A percentile compares a stretch with the other conserved stretches of the same genome.
Evolutionary conservation across 2,113 vertebrate genomes (phyloP).

Genomic region (Megaleporinus macrocephalus): DNA sequence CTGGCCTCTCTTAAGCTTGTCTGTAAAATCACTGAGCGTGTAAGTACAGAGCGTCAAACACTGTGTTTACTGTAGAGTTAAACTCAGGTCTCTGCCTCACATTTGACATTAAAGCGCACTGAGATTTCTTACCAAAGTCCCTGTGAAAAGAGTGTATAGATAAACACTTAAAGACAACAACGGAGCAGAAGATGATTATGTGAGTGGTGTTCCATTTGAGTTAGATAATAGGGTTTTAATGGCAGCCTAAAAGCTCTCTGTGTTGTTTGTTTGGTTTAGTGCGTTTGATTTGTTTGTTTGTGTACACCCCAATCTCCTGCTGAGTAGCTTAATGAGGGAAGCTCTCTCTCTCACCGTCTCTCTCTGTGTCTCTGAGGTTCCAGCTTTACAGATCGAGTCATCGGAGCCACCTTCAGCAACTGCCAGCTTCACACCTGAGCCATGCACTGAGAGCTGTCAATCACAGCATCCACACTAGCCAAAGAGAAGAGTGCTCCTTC

Average conservation of each 20-base stretch:
- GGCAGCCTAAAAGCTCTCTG: conserved; percentile 61
- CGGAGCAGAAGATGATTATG: conserved; percentile 45
- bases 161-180: conserved; percentile 31
- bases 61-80: not conserved
- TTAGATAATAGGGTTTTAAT: conserved; percentile 68
- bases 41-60: not conserved
- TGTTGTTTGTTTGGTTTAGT: conserved; percentile 63
- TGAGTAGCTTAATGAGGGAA: conserved; percentile 55
- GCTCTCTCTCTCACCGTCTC: not conserved
- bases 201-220: conserved; percentile 66
- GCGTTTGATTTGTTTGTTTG: conserved; percentile 79
- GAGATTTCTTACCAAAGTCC: not conserved
- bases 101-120: not conserved
- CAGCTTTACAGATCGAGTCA: conserved; percentile 7
- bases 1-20: not conserved
- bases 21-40: not conserved
- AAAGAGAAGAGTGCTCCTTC: not conserved
- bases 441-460: conserved; percentile 8
- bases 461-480: not conserved
- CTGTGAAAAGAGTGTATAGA: not conserved
- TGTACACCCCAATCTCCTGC: conserved; percentile 66
- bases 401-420: not conserved
- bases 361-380: conserved; percentile 5
- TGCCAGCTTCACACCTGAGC: conserved; percentile 1
- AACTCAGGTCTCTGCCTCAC: not conserved